Conservation (phyloP, 2,888 invertebrate genomes). For the Protula sp. region DNA sequence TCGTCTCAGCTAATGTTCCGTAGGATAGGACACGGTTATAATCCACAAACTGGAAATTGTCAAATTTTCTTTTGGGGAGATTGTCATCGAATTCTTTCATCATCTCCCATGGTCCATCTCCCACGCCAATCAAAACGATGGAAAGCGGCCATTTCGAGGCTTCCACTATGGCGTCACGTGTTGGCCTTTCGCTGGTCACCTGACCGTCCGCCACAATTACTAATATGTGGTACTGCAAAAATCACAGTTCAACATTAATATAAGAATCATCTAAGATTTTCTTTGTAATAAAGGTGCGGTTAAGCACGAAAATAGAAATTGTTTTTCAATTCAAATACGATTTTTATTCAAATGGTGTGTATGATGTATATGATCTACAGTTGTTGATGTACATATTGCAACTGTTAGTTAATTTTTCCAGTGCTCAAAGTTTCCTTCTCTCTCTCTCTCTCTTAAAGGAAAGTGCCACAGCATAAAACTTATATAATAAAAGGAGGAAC, state of each 20-base stretch:
- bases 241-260: background rate
- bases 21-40: conserved; percentile 50
- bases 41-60: conserved; percentile 59
- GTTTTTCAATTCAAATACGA: no score
- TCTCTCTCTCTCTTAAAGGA: no score
- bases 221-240: conserved; percentile 56
- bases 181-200: conserved; percentile 56
- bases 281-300: no score
- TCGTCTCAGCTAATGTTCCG: conserved; percentile 37
- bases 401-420: no score
- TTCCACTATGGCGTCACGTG: conserved; percentile 56
- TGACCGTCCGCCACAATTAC: conserved; percentile 59
- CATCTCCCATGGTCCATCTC: conserved; percentile 58
- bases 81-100: conserved; percentile 58
- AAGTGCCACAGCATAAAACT: no score
- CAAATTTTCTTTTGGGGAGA: conserved; percentile 56
- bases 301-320: no score
- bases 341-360: no score
- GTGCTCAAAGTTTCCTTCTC: no score
- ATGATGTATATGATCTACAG: no score
- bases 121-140: conserved; percentile 56
- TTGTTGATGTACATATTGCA: no score
- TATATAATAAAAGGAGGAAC: no score
- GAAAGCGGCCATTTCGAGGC: conserved; percentile 57
- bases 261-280: no score